These are phyloP conservation scores for Ichneumoninae sp. DNA, from an alignment of 2,888 invertebrate genomes.

Conservation along the genomic window DNA sequence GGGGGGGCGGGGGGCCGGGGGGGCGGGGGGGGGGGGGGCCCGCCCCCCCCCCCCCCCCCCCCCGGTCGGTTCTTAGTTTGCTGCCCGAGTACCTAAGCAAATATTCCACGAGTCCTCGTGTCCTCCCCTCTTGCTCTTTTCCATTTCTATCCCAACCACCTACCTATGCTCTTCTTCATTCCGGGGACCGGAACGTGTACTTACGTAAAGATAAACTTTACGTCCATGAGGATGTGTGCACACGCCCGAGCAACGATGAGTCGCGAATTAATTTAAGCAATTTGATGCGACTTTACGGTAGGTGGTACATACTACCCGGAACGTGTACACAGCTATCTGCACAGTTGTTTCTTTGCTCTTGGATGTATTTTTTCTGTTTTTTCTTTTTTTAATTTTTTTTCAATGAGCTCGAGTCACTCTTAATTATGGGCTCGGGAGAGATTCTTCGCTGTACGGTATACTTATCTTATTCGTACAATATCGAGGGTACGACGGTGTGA, in stretches of 20 bases:
- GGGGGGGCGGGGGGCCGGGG: too few species aligned
- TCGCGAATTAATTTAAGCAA: conserved; percentile 43
- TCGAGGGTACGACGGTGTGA: neutral
- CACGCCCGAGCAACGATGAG: conserved; percentile 29
- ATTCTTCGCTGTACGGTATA: conserved; percentile 14
- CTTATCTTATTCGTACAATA: conserved; percentile 8
- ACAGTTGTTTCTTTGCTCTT: conserved; percentile 9
- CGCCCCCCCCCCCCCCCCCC: conserved; percentile 7
- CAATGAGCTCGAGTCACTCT: conserved; percentile 13
- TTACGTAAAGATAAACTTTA: conserved; percentile 9
- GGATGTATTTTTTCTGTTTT: neutral
- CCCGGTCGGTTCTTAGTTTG: conserved; percentile 41
- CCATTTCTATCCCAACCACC: conserved; percentile 10
- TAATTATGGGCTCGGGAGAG: conserved; percentile 36
- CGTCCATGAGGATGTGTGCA: conserved; percentile 7
- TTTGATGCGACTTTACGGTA: conserved; percentile 9
- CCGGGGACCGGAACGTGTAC: conserved; percentile 36
- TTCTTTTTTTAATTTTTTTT: neutral
- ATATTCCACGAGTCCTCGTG: conserved; percentile 50
- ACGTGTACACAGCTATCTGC: neutral
- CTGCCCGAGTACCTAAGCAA: conserved; percentile 60
- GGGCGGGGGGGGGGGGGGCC: too few species aligned
- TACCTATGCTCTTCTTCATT: conserved; percentile 12
- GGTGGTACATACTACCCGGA: neutral
- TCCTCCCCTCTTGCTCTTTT: conserved; percentile 43